These are phyloP conservation scores for Campaea margaritaria DNA, from an alignment of 2,888 invertebrate species.

Conservation along the genomic window DNA sequence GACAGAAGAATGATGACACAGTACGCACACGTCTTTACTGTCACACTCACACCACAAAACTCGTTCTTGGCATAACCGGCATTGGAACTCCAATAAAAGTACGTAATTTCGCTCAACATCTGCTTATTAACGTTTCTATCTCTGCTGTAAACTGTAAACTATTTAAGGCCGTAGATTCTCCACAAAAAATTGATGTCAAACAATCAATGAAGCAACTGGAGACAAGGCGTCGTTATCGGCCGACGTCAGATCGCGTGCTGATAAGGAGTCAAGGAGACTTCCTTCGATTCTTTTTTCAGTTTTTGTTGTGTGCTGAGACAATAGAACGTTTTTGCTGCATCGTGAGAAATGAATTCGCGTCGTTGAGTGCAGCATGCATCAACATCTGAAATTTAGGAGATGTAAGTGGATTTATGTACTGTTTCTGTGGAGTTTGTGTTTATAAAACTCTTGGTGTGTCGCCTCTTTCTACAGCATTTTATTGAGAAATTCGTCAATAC, in stretches of 20 bases:
- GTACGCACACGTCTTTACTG: too few species aligned
- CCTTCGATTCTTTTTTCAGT: conserved; percentile 56
- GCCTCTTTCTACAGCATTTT: not conserved
- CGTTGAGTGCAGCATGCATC: conserved; percentile 56
- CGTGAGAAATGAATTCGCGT: conserved; percentile 57
- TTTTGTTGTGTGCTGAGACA: conserved; percentile 53
- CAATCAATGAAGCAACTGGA: conserved; percentile 44
- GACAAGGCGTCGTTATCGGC: conserved; percentile 52
- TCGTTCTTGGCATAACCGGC: too few species aligned
- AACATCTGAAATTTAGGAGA: conserved; percentile 54
- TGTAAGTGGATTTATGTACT: conserved; percentile 51
- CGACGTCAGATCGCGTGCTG: conserved; percentile 63
- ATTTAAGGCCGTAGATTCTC: not conserved
- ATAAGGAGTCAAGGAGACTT: conserved; percentile 56
- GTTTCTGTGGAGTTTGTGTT: not conserved
- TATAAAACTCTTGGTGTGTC: too few species aligned
- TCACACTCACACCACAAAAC: too few species aligned
- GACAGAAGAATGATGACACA: too few species aligned
- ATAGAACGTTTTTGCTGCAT: conserved; percentile 49
- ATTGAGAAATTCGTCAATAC: too few species aligned
- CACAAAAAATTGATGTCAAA: conserved; percentile 29
- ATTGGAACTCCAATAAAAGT: too few species aligned
- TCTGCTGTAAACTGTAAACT: too few species aligned
- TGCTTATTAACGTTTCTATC: too few species aligned
- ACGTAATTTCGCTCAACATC: too few species aligned